Evolutionary conservation across 30 jellyfish, hydroid and myxozoan species (phyloP).

Genomic region (Sanderia malayensis): DNA sequence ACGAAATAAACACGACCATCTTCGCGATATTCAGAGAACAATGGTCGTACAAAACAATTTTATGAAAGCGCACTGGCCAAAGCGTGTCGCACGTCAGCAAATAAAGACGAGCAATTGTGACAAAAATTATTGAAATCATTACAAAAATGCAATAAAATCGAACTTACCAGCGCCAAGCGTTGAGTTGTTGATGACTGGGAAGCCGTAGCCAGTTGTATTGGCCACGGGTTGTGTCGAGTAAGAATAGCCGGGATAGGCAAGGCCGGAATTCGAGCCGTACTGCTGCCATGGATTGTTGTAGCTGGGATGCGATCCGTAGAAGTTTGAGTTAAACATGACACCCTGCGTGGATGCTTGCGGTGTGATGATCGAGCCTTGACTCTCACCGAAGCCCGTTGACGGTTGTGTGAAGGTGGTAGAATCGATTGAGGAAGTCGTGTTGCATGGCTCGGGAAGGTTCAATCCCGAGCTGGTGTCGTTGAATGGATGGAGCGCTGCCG

Average conservation of each 20-base stretch:
- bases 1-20: no score
- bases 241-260: conserved; percentile 49
- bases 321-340: conserved; percentile 50
- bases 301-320: conserved; percentile 51
- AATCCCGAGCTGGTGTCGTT: conserved; percentile 21
- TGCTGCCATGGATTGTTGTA: conserved; percentile 69
- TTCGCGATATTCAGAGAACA: no score
- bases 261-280: conserved; percentile 25
- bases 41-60: no score
- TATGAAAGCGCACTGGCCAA: no score
- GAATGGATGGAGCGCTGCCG: conserved; percentile 25
- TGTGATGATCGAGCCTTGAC: conserved; percentile 32
- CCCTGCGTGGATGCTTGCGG: conserved; percentile 59
- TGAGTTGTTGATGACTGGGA: conserved; percentile 48
- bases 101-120: no score
- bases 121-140: no score
- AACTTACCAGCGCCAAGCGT: conserved; percentile 60
- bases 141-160: background rate
- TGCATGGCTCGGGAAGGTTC: conserved; percentile 57
- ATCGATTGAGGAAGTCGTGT: conserved; percentile 43
- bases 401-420: conserved; percentile 47
- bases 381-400: conserved; percentile 50
- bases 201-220: conserved; percentile 38
- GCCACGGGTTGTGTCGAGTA: conserved; percentile 49
- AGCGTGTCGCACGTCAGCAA: no score